Base-by-base conservation (phyloP, 2,888 invertebrate genomes). In the Chelonus formosanus region DNA sequence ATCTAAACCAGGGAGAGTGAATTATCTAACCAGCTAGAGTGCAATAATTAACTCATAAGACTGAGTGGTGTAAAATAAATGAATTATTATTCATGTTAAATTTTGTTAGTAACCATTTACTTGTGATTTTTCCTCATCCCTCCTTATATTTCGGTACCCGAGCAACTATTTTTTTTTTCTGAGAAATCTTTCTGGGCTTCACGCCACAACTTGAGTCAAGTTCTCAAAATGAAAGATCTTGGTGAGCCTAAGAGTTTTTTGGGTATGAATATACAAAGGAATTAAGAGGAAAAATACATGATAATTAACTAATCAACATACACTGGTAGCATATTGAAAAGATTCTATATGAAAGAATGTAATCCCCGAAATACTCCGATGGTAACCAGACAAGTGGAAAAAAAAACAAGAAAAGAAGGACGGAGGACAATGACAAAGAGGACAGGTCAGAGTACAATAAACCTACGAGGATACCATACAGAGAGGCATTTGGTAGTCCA, bases 171-270 rank as follows among this genome's bases (percentile, higher is more conserved):
- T n/a, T n/a, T n/a, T n/a, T n/a, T n/a, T n/a, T n/a, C n/a, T n/a
- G n/a, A n/a, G n/a, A n/a, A n/a, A n/a, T n/a, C n/a, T n/a, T n/a
- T n/a, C n/a, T n/a, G n/a, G n/a, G n/a, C n/a, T n/a, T n/a, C n/a
- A n/a, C n/a, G n/a, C n/a, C n/a, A n/a, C n/a, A n/a, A n/a, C n/a
- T n/a, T 73, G 32, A 71, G 67, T n/a, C 64, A 40, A 8, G 65
- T 44, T 6, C 74, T 75, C 62, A 65, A 75, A 53, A 73, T 73
- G 71, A 72, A 67, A 54, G 69, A 70, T 54, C 36, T 74, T 3
- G 74, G 73, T 10, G 71, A 71, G 67, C 70, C 74, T 3, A 69
- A 63, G 53, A 65, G 58, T n/a, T 73, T 71, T 54, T 55, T 72
- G n/a, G 73, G 70, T 45, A 73, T 73, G 58, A 65, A 63, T 32